Percentiles rank a stretch among this genome's conserved stretches.
These are phyloP conservation scores for Aspidapion aeneum DNA, from an alignment of 2,888 invertebrate species.

Conservation along the genomic window DNA sequence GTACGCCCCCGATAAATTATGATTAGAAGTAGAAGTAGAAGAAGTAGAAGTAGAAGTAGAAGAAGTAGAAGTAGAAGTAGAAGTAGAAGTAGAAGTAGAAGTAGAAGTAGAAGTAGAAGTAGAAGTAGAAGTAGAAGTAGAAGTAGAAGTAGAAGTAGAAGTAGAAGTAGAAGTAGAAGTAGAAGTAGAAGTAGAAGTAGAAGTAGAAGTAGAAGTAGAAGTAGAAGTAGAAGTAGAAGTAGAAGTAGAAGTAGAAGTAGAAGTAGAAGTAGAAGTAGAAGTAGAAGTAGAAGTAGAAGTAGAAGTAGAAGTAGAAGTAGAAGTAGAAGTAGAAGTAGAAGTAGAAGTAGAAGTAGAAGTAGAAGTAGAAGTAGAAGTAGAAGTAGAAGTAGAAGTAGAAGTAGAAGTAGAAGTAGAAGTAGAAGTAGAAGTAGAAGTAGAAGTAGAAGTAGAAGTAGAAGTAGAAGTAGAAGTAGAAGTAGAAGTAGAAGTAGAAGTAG, in stretches of 20 bases:
- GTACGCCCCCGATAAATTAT: too few relatives aligned
- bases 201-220: background rate
- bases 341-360: background rate
- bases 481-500: background rate
- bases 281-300: background rate
- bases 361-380: background rate
- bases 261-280: background rate
- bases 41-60: background rate
- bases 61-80: background rate
- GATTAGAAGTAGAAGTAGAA: background rate
- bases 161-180: background rate
- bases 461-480: background rate
- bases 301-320: background rate
- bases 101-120: background rate
- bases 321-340: background rate
- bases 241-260: background rate
- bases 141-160: background rate
- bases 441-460: background rate
- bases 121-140: background rate
- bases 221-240: background rate
- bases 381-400: background rate
- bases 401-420: background rate
- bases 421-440: background rate
- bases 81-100: background rate
- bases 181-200: background rate